These are phyloP conservation scores for Aphaenogaster floridana DNA, from an alignment of 1,140 invertebrate species.

Conservation along the genomic window DNA sequence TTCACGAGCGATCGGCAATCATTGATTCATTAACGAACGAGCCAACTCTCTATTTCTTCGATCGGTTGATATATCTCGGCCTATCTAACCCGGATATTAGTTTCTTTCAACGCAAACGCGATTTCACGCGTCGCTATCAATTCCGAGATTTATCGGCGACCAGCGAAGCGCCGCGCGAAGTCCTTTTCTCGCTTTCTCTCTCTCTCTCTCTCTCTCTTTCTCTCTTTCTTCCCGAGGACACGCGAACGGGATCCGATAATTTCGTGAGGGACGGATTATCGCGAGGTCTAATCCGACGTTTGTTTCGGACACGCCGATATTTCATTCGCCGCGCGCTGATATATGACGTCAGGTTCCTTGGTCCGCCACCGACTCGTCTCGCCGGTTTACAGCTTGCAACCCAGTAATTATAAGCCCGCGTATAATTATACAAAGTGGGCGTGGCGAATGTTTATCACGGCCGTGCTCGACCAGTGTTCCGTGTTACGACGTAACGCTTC, in stretches of 20 bases:
- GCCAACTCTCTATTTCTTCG: background rate
- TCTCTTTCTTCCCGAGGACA: background rate
- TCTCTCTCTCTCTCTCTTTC: background rate
- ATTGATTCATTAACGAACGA: background rate
- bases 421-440: constrained; percentile 76
- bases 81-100: constrained; percentile 35
- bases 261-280: constrained; percentile 25
- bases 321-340: constrained; percentile 60
- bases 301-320: constrained; percentile 61
- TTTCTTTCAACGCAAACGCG: constrained; percentile 23
- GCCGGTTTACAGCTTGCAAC: constrained; percentile 65
- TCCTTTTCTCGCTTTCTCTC: background rate
- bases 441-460: constrained; percentile 73
- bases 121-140: constrained; percentile 20
- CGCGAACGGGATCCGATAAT: constrained; percentile 6
- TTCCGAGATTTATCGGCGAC: constrained; percentile 18
- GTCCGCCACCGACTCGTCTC: constrained; percentile 44
- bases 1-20: background rate
- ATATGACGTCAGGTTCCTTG: constrained; percentile 49
- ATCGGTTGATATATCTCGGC: background rate
- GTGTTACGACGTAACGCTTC: constrained; percentile 41
- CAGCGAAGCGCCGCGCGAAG: background rate
- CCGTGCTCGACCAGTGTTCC: constrained; percentile 57
- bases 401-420: constrained; percentile 73
- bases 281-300: constrained; percentile 48